A percentile compares a stretch with the other conserved stretches of the same genome.
These are phyloP conservation scores for Sclerodermus sp. DNA, from an alignment of 2,888 invertebrate species.

Conservation along the genomic window DNA sequence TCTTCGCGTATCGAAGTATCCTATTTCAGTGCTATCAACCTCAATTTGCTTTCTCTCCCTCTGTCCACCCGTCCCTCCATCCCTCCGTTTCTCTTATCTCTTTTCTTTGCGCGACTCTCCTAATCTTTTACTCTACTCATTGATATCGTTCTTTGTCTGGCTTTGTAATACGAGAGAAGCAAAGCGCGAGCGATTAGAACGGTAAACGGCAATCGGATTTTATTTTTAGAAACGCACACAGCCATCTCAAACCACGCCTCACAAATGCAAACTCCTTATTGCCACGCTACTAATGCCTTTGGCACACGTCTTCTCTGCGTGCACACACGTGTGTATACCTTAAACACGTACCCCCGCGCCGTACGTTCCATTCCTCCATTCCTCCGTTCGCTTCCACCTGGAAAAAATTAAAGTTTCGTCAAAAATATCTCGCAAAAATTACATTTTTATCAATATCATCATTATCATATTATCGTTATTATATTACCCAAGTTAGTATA, in stretches of 20 bases:
- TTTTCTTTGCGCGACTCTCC: slow-evolving; percentile 12
- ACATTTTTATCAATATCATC: too few species aligned
- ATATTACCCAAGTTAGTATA: too few species aligned
- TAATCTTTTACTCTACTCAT: slow-evolving; percentile 23
- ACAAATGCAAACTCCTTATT: too few species aligned
- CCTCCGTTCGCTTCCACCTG: too few species aligned
- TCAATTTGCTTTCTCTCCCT: not conserved
- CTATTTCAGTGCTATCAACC: not conserved
- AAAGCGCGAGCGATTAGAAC: slow-evolving; percentile 35
- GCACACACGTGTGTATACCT: too few species aligned
- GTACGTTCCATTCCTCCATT: too few species aligned
- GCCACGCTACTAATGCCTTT: not conserved
- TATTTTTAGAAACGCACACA: slow-evolving; percentile 41
- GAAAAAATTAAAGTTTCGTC: too few species aligned
- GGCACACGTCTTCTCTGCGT: slow-evolving; percentile 8
- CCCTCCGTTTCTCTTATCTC: not conserved
- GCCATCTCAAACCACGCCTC: too few species aligned
- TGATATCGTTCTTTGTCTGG: slow-evolving; percentile 33
- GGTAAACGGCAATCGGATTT: slow-evolving; percentile 24
- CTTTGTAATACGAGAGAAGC: slow-evolving; percentile 13
- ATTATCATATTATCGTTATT: too few species aligned
- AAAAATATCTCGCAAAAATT: too few species aligned
- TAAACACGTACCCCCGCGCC: too few species aligned
- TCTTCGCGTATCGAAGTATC: not conserved
- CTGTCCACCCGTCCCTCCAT: too few species aligned